Percentiles rank a stretch among this genome's conserved stretches.
Conservation (phyloP, 1,140 invertebrate species). For the Ectropis grisescens region DNA sequence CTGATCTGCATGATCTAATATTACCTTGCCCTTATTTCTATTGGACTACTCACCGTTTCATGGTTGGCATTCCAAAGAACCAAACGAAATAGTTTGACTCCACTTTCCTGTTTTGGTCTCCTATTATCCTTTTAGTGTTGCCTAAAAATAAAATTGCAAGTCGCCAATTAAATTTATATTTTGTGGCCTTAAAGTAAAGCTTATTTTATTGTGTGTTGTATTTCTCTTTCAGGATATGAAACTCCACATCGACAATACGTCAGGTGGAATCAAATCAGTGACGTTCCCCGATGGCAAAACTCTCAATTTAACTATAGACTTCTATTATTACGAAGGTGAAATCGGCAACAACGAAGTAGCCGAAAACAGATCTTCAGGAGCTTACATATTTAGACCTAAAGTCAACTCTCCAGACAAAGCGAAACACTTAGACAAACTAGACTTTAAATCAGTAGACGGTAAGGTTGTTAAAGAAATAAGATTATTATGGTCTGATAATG, state of each 20-base stretch:
- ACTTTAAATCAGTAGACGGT: slow-evolving; percentile 77
- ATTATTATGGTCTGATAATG: slow-evolving; percentile 28
- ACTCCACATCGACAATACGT: slow-evolving; percentile 18
- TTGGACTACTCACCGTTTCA: no score
- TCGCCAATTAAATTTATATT: no score
- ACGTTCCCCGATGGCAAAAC: slow-evolving; percentile 11
- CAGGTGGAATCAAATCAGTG: slow-evolving; percentile 18
- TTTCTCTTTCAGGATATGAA: slow-evolving; percentile 29
- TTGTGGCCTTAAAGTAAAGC: no score
- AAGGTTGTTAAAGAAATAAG: slow-evolving; percentile 85
- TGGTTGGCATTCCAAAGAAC: no score
- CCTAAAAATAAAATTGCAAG: no score
- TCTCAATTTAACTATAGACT: slow-evolving; percentile 1
- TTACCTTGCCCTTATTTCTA: no score
- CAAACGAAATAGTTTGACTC: no score
- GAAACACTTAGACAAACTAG: slow-evolving; percentile 70
- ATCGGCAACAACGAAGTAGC: slow-evolving; percentile 26
- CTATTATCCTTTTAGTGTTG: no score
- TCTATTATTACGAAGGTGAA: slow-evolving; percentile 75
- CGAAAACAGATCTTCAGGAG: slow-evolving; percentile 77
- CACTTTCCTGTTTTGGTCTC: no score
- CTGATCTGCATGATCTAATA: no score
- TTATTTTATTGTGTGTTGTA: no score
- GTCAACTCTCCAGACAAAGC: slow-evolving; percentile 15
- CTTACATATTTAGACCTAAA: slow-evolving; percentile 84